Conservation (phyloP, 2,113 vertebrate genomes). For the Anser brachyrhynchus region DNA sequence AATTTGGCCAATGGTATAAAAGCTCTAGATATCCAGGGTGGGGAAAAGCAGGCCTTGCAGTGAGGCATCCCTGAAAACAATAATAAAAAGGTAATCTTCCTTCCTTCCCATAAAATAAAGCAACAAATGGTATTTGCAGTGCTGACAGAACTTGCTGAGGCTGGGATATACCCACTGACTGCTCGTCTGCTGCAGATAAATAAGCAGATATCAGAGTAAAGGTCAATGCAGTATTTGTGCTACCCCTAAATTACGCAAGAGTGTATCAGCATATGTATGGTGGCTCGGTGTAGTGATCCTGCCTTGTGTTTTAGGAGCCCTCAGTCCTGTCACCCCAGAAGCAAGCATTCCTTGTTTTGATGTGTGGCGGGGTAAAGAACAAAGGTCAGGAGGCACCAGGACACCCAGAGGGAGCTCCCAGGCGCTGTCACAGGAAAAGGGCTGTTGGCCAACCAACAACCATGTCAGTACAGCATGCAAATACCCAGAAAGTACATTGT, state of each 20-base stretch:
- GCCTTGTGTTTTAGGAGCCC: not conserved
- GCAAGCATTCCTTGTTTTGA: not conserved
- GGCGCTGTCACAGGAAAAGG: not conserved
- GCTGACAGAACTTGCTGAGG: slow-evolving; percentile 29
- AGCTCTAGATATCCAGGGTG: not conserved
- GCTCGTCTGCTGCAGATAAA: slow-evolving; percentile 50
- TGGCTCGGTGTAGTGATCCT: not conserved
- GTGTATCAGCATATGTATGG: not conserved
- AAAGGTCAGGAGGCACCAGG: slow-evolving; percentile 1
- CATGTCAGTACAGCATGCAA: not conserved
- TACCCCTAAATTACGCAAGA: slow-evolving; percentile 37
- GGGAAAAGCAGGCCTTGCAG: not conserved
- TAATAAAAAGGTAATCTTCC: slow-evolving; percentile 23
- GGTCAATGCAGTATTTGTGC: slow-evolving; percentile 53
- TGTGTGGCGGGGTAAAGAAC: not conserved
- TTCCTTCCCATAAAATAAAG: slow-evolving; percentile 48
- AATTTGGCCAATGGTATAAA: not conserved
- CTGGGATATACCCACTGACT: slow-evolving; percentile 25
- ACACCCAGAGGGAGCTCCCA: not conserved
- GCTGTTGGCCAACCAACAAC: slow-evolving; percentile 8
- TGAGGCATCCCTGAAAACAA: not conserved
- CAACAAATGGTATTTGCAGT: slow-evolving; percentile 19
- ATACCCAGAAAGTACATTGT: not conserved
- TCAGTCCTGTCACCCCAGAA: not conserved
- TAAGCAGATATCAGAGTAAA: slow-evolving; percentile 55